Conservation (phyloP, 2,888 invertebrate genomes). For the Sialis lutaria region DNA sequence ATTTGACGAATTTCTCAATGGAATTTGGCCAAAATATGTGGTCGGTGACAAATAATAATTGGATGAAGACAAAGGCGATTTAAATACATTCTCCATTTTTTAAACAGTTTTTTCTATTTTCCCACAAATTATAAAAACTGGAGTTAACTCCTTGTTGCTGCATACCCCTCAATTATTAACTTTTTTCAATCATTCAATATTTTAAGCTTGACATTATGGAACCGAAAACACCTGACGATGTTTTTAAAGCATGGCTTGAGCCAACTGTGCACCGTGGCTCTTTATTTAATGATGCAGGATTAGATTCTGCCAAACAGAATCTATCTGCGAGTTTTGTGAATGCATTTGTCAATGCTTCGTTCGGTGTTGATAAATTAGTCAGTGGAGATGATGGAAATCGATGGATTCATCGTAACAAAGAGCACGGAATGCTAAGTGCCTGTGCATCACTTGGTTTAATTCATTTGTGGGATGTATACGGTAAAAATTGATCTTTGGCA, state of each 20-base stretch:
- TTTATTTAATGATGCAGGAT: conserved; percentile 51
- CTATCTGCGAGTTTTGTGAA: conserved; percentile 96
- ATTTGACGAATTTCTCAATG: too few species aligned
- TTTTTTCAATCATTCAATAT: neutral
- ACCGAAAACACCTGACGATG: conserved; percentile 96
- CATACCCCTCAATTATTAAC: too few species aligned
- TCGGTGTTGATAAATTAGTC: conserved; percentile 88
- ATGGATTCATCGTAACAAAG: conserved; percentile 95
- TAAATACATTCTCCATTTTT: too few species aligned
- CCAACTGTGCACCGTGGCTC: conserved; percentile 46
- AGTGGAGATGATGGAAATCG: conserved; percentile 68
- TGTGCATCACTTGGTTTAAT: conserved; percentile 93
- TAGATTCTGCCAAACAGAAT: conserved; percentile 93
- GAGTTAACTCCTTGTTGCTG: too few species aligned
- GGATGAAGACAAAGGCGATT: too few species aligned
- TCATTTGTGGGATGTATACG: conserved; percentile 96
- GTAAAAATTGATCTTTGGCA: conserved; percentile 33
- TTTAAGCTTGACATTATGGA: conserved; percentile 88
- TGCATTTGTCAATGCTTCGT: conserved; percentile 96
- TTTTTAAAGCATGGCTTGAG: conserved; percentile 96
- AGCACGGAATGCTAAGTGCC: conserved; percentile 94
- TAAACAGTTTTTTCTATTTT: too few species aligned
- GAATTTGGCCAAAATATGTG: too few species aligned
- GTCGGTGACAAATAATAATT: too few species aligned
- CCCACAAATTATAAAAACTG: too few species aligned